These are phyloP conservation scores for Orthonychiurus folsomi DNA, from an alignment of 2,888 invertebrate species.

Conservation along the genomic window DNA sequence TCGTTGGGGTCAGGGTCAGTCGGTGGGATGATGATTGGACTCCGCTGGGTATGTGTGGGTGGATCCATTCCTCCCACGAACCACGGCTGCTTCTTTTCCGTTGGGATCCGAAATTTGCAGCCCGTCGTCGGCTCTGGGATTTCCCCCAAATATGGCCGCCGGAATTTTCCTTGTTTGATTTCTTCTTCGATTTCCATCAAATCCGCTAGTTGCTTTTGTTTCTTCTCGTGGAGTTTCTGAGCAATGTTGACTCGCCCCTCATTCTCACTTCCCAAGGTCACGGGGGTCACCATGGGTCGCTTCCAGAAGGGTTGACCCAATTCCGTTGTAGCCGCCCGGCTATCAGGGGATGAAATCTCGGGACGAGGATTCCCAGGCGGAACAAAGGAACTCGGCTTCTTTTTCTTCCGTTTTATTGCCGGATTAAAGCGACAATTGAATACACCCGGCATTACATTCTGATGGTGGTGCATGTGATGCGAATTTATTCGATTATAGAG, in stretches of 20 bases:
- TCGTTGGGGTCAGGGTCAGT: conserved; percentile 28
- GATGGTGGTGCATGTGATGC: conserved; percentile 19
- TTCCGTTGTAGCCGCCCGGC: conserved; percentile 25
- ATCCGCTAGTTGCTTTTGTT: conserved; percentile 76
- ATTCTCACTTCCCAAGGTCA: conserved; percentile 50
- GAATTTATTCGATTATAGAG: too few species aligned
- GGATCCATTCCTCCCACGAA: conserved; percentile 45
- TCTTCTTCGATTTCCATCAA: conserved; percentile 74
- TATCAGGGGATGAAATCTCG: background rate
- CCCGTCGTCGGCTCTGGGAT: conserved; percentile 61
- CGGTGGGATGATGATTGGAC: conserved; percentile 30
- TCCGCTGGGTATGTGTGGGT: conserved; percentile 22
- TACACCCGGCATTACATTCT: conserved; percentile 53
- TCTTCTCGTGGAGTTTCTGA: conserved; percentile 77
- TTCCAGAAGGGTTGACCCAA: conserved; percentile 43
- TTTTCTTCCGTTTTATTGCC: conserved; percentile 66
- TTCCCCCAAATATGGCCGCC: conserved; percentile 42
- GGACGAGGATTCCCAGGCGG: conserved; percentile 55
- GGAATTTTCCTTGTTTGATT: conserved; percentile 57
- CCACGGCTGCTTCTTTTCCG: conserved; percentile 59
- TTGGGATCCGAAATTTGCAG: too few species aligned
- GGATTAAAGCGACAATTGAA: conserved; percentile 83
- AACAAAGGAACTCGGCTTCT: conserved; percentile 80
- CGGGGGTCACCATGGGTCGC: conserved; percentile 36
- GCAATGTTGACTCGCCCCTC: conserved; percentile 72